Evolutionary conservation across 2,797 vertebrate genomes (phyloP).

Genomic region (Aplochiton taeniatus): DNA sequence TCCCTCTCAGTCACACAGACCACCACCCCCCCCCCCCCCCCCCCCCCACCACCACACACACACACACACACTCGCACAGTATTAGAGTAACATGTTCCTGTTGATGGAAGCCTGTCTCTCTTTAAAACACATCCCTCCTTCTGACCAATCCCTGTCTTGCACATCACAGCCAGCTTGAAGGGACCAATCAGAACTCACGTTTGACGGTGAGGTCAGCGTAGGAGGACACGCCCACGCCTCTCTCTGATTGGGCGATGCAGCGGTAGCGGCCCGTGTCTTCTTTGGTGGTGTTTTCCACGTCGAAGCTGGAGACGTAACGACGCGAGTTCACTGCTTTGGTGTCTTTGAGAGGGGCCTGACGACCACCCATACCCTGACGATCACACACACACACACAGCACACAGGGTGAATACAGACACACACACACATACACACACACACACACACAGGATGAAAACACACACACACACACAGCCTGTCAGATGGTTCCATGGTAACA

Average conservation of each 20-base stretch:
- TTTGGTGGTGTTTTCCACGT: slow-evolving; percentile 89
- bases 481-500: too few species aligned
- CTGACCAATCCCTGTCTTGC: background rate
- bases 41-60: too few species aligned
- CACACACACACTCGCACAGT: too few species aligned
- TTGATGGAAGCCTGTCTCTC: too few species aligned
- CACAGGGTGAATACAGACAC: background rate
- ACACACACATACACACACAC: background rate
- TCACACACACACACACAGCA: slow-evolving; percentile 8
- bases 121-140: too few species aligned
- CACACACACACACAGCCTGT: too few species aligned
- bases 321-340: slow-evolving; percentile 81
- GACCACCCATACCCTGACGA: slow-evolving; percentile 81
- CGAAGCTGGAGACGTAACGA: slow-evolving; percentile 87
- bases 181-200: slow-evolving; percentile 74
- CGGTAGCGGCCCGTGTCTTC: slow-evolving; percentile 90
- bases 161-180: background rate
- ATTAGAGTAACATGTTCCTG: too few species aligned
- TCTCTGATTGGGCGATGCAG: slow-evolving; percentile 89
- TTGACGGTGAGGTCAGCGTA: slow-evolving; percentile 93
- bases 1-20: too few species aligned
- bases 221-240: slow-evolving; percentile 88
- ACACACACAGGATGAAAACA: too few species aligned
- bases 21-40: too few species aligned
- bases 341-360: slow-evolving; percentile 83